A percentile compares a stretch with the other conserved stretches of the same genome.
Conservation (phyloP, 2,113 vertebrate species). For the Crotalus helleri region DNA sequence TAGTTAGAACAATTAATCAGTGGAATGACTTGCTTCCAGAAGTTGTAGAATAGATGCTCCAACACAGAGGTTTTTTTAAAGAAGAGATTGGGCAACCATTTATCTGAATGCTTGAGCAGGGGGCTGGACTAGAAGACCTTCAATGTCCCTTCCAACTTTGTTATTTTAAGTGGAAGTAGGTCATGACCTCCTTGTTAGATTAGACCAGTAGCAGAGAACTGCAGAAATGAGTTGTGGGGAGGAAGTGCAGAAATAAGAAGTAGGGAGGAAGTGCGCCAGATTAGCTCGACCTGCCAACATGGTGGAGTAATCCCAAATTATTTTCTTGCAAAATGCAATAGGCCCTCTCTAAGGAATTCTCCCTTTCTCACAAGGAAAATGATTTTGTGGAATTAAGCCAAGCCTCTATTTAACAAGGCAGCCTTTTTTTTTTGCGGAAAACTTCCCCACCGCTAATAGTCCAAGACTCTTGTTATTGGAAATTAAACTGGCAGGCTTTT, state of each 20-base stretch:
- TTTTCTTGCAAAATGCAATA: background rate
- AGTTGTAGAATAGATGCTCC: no score
- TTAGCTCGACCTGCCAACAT: background rate
- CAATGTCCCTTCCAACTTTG: background rate
- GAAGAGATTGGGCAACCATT: background rate
- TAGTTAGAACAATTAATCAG: background rate
- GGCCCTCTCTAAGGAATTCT: background rate
- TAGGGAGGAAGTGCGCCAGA: background rate
- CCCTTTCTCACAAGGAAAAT: background rate
- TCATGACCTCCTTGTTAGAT: background rate
- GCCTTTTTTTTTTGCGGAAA: background rate
- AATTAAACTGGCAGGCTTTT: background rate
- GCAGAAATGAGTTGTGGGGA: background rate
- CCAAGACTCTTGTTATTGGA: background rate
- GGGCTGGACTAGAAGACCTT: background rate
- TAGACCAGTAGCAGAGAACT: background rate
- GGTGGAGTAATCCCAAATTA: background rate
- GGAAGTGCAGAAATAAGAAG: background rate
- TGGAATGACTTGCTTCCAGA: no score
- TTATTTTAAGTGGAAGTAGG: background rate
- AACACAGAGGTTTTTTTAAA: background rate
- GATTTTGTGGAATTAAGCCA: background rate
- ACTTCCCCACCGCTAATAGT: background rate
- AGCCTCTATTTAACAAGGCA: background rate
- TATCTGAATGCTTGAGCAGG: background rate